Evolutionary conservation across 1,140 invertebrate species (phyloP), one percentile per base, ranked within the genome.

Genomic region (Physella acuta): DNA sequence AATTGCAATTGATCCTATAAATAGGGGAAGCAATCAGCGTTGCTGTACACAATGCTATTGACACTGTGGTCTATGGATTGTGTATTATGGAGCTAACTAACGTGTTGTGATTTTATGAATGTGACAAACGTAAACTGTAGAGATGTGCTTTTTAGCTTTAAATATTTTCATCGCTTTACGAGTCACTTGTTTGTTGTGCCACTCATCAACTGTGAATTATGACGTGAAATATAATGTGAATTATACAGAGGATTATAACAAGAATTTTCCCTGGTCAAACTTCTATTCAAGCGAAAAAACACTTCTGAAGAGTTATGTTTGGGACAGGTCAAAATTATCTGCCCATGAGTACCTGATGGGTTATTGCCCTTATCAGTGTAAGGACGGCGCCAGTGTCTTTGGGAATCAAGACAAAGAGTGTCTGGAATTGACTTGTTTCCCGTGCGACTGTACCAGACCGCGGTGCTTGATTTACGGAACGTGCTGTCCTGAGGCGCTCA

Each of bases 391-490:
- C 26, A 8, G 53, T 56, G 11, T 16, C 5, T 8, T 20, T 11
- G 26, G 26, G 26, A 8, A 56, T 5, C 8, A 16, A 56, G 8
- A 56, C 26, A 16, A 56, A 11, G 31, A 28, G 24, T 44, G 60
- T 49, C 30, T 34, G 20, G 37, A n/a, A 3, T 20, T 39, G 36
- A 26, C 34, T 8, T 60, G 58, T 24, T 36, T 60, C 28, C 58
- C 58, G 4, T 60, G 58, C 28, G 33, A 36, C n/a, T 60, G 58
- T n/a, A 33, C 8, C 8, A 60, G n/a, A 49, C 44, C 61, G 49
- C 37, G 5, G 3, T 63, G 61, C 49, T 11, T n/a, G n/a, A 28
- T 44, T 17, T 63, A 63, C 39, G 44, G 26, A 11, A 30, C 30
- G 3, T 63, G 61, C 24, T 63, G 61, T 30, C 37, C 44, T 17